Conservation (phyloP, 2,113 vertebrate genomes). For the Barnardius zonarius region DNA sequence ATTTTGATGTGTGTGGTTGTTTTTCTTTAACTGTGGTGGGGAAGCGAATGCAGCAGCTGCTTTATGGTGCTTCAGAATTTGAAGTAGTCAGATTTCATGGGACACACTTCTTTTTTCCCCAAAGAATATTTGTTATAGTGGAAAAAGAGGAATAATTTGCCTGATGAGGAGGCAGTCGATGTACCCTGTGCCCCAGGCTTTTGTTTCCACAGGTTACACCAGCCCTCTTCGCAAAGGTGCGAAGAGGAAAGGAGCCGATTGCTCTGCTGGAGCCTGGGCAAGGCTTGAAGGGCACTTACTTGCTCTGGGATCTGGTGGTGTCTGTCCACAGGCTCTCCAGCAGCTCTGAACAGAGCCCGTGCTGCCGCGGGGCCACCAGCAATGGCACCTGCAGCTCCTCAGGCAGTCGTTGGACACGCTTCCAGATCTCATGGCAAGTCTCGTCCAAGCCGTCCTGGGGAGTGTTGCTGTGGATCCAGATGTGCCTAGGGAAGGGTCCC, state of each 20-base stretch:
- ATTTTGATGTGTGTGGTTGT: constrained; percentile 72
- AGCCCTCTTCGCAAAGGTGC: not conserved
- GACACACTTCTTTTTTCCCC: not conserved
- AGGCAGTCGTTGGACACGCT: constrained; percentile 50
- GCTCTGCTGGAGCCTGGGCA: not conserved
- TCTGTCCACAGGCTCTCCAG: not conserved
- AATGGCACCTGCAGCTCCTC: constrained; percentile 33
- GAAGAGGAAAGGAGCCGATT: not conserved
- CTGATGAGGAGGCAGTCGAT: accelerated
- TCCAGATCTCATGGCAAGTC: constrained; percentile 80
- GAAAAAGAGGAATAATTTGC: not conserved
- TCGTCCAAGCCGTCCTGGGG: constrained; percentile 77
- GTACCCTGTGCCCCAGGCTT: accelerated
- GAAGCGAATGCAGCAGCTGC: constrained; percentile 73
- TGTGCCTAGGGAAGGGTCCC: constrained; percentile 78
- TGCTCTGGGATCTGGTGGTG: not conserved
- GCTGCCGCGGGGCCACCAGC: not conserved
- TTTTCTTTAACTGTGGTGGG: constrained; percentile 59
- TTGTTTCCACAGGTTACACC: accelerated
- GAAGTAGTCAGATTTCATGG: constrained; percentile 63
- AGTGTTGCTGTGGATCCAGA: constrained; percentile 79
- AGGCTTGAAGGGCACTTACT: constrained; percentile 16
- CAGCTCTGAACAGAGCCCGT: not conserved
- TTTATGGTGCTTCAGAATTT: constrained; percentile 74
- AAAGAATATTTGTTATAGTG: not conserved